Percentiles rank a stretch among this genome's conserved stretches.
phyloP scores from a whole-genome alignment of 2,113 vertebrate genomes.

The Neomonachus schauinslandi region DNA sequence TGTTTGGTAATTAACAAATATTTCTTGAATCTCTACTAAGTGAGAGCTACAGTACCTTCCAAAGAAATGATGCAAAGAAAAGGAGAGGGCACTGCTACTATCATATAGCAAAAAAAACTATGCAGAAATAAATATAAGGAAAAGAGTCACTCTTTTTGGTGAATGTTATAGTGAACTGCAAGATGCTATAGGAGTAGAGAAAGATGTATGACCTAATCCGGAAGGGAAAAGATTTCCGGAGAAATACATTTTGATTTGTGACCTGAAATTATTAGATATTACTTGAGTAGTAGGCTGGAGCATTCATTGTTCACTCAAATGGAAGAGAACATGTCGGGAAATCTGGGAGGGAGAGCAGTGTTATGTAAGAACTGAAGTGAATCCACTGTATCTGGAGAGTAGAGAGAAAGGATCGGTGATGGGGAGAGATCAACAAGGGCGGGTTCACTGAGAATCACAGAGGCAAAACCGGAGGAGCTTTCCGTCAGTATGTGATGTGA shows the following conservation, averaged over 20 bases:
- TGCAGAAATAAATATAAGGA: neutral
- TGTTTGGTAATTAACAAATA: neutral
- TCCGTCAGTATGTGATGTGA: neutral
- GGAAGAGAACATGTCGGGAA: neutral
- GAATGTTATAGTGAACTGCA: neutral
- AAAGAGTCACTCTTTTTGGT: neutral
- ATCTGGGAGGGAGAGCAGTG: neutral
- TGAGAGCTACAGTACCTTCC: neutral
- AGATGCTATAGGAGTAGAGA: neutral
- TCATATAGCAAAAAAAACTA: neutral
- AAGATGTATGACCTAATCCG: neutral
- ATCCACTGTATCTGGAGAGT: neutral
- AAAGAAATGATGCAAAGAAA: neutral
- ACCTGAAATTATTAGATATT: neutral
- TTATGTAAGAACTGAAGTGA: neutral
- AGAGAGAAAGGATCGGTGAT: neutral
- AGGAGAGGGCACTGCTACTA: neutral
- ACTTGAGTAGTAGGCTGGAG: neutral
- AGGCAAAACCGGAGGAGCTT: neutral
- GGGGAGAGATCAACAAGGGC: rapidly evolving
- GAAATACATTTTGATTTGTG: neutral
- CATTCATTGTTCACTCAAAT: neutral
- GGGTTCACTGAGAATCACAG: neutral
- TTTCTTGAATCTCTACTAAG: neutral
- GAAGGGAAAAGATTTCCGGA: neutral